phyloP scores from a whole-genome alignment of 2,888 invertebrate species.

The Dorcus parallelipipedus region DNA sequence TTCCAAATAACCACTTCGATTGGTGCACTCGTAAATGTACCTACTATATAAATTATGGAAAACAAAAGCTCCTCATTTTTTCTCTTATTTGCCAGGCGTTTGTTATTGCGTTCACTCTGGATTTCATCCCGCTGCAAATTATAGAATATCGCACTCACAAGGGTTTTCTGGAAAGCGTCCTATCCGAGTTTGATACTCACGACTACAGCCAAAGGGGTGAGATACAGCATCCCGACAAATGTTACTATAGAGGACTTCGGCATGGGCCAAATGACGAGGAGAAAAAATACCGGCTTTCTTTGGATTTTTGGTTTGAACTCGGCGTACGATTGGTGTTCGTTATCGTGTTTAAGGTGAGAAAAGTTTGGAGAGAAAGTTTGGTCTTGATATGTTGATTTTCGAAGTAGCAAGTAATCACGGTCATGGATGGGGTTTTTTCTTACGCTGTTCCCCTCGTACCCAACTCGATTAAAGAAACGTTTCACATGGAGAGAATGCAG shows the following conservation, averaged over 20 bases:
- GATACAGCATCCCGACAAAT: conserved; percentile 23
- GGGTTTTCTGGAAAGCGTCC: neutral
- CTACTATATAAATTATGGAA: conserved; percentile 6
- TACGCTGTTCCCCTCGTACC: conserved; percentile 61
- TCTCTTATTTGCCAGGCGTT: conserved; percentile 33
- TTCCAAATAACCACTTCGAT: conserved; percentile 37
- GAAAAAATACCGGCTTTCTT: conserved; percentile 44
- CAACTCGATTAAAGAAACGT: conserved; percentile 39
- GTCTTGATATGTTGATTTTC: conserved; percentile 24
- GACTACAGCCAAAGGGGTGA: conserved; percentile 22
- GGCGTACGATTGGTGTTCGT: conserved; percentile 58
- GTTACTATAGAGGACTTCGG: conserved; percentile 47
- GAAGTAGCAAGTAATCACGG: conserved; percentile 54
- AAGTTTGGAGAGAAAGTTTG: conserved; percentile 49
- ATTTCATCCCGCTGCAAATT: conserved; percentile 31
- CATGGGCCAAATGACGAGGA: conserved; percentile 31
- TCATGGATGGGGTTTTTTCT: conserved; percentile 58
- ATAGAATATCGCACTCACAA: conserved; percentile 13
- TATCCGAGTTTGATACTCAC: conserved; percentile 26
- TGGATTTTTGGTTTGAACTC: conserved; percentile 57
- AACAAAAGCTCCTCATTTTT: neutral
- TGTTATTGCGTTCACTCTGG: conserved; percentile 35
- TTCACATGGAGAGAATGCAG: neutral
- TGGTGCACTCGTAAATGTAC: conserved; percentile 40
- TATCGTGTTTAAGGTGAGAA: conserved; percentile 59